Base-by-base conservation (phyloP, 1,140 invertebrate genomes). In the Alviniconcha marisindica region DNA sequence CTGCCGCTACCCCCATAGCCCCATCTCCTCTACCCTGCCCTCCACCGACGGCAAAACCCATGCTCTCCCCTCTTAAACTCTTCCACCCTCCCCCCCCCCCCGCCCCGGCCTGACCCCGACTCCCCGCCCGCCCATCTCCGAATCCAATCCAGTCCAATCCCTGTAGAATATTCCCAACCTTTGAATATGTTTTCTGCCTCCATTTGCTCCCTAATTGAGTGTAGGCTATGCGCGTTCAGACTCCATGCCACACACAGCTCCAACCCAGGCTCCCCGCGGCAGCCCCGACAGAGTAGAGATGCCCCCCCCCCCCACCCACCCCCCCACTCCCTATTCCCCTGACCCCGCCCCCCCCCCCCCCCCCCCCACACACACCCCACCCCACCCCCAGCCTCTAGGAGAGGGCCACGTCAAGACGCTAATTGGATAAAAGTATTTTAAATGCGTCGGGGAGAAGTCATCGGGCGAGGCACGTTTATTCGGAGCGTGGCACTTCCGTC, bases 341-440 rank as follows among this genome's bases (percentile, higher is more conserved):
- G 44, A 48, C 60, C 10, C 24, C 7, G 28, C 10, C 60, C 21
- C 60, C 5, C 60, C 5, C 60, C 24, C 60, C 60, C 21, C 7
- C 24, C 28, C 60, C 5, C 4, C 60, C 7, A 24, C 21, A 5
- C 7, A 63, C 10, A 63, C 60, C 7, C 7, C 5, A 14, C 24
- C 4, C 21, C 60, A 18, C 5, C 7, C 5, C 18, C 44, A 5
- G 44, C 44, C 44, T 48, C 24, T 5, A 63, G 24, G 21, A 63
- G 28, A 24, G 10, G 24, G 60, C 21, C 60, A 63, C 60, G 60
- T 63, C 60, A 63, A n/a, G 10, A n/a, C 21, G 5, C 28, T 63
- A 63, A 63, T 63, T 63, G 60, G 60, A 63, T 63, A 63, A 63
- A 63, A 63, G 60, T 63, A 63, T 63, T 63, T 63, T 63, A 63